phyloP scores from a whole-genome alignment of 2,888 invertebrate genomes.

The Parascotia fuliginaria region DNA sequence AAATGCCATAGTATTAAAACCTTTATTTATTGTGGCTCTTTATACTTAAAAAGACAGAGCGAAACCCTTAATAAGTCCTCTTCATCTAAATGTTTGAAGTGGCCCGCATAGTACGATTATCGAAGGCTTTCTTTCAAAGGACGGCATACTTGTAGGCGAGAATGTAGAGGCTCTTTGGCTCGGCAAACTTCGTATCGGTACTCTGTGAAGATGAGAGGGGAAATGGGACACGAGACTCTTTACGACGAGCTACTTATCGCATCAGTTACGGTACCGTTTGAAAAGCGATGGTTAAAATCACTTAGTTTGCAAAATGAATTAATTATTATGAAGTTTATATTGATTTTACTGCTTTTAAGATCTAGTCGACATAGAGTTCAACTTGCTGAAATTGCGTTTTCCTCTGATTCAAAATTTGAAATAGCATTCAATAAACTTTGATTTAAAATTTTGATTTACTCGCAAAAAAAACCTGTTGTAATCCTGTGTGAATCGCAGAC shows the following conservation, averaged over 20 bases:
- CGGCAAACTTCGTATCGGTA: conserved; percentile 15
- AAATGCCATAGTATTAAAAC: neutral
- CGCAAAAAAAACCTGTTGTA: too few relatives aligned
- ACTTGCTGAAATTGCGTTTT: too few relatives aligned
- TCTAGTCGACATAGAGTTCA: too few relatives aligned
- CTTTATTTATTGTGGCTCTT: too few relatives aligned
- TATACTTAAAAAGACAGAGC: neutral
- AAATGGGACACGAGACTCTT: neutral
- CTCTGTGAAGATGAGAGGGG: conserved; percentile 19
- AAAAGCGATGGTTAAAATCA: neutral
- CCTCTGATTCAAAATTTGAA: too few relatives aligned
- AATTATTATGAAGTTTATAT: too few relatives aligned
- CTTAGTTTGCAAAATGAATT: neutral
- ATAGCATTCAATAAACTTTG: too few relatives aligned
- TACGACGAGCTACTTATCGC: neutral
- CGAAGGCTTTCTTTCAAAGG: conserved; percentile 3
- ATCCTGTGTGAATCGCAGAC: too few relatives aligned
- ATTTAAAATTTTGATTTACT: too few relatives aligned
- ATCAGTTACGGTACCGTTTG: neutral
- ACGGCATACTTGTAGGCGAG: conserved; percentile 6
- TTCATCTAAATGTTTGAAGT: neutral
- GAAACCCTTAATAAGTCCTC: neutral
- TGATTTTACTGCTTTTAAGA: too few relatives aligned
- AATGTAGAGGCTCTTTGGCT: conserved; percentile 19
- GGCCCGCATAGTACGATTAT: neutral